A percentile compares a stretch with the other conserved stretches of the same genome.
Conservation (phyloP, 2,113 vertebrate genomes). For the Mus musculus region GRCm39 chr6:26595001-26595500, state of each 20-base stretch:
- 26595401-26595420: no score
- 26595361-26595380: neutral
- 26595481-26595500: no score
- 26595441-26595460: no score
- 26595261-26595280: neutral
- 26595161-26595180: neutral
- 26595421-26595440: no score
- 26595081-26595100: neutral
- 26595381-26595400: no score
- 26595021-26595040: neutral
- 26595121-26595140: neutral
- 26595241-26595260: neutral
- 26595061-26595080: neutral
- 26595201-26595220: neutral
- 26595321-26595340: neutral
- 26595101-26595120: slow-evolving; percentile 5
- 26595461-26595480: no score
- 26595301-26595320: neutral
- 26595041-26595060: neutral
- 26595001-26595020: neutral
- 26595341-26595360: neutral
- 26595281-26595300: neutral
- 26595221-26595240: neutral
- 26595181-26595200: neutral
- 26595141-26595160: neutral